These are phyloP conservation scores for Piliocolobus tephrosceles DNA, from an alignment of 2,113 vertebrate species.

Conservation along the genomic window DNA sequence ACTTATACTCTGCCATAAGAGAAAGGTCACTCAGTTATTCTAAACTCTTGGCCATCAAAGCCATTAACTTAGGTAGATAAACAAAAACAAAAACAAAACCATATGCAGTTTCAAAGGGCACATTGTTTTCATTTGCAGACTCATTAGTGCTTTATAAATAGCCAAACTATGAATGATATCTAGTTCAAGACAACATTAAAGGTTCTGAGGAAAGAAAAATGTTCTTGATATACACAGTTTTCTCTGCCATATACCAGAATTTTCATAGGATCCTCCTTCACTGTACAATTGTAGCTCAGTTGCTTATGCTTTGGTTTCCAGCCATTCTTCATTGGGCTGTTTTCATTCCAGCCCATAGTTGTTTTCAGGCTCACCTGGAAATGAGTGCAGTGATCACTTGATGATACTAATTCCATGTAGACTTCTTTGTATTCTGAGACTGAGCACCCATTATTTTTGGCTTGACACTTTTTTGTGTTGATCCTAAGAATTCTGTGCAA, in stretches of 20 bases:
- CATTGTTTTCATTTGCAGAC: slow-evolving; percentile 38
- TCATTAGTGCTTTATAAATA: slow-evolving; percentile 50
- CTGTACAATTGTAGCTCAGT: neutral
- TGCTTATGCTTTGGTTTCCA: slow-evolving; percentile 30
- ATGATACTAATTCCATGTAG: slow-evolving; percentile 32
- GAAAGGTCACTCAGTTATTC: neutral
- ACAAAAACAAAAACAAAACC: neutral
- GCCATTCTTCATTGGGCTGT: slow-evolving; percentile 23
- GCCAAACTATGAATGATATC: neutral
- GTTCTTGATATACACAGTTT: neutral
- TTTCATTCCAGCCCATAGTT: slow-evolving; percentile 52
- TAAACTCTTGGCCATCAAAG: neutral
- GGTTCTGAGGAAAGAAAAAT: slow-evolving; percentile 41
- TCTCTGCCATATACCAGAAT: neutral
- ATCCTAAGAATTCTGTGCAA: slow-evolving; percentile 43
- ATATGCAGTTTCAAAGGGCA: neutral
- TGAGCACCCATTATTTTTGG: slow-evolving; percentile 57
- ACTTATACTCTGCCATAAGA: neutral
- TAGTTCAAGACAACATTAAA: slow-evolving; percentile 34
- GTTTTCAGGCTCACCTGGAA: slow-evolving; percentile 61
- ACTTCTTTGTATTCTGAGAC: slow-evolving; percentile 64
- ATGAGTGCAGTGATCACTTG: slow-evolving; percentile 42
- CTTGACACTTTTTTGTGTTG: slow-evolving; percentile 53
- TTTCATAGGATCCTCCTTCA: slow-evolving; percentile 37
- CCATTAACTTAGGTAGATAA: neutral